Base-by-base conservation (phyloP, 2,797 vertebrate genomes). In the Carapus acus region DNA sequence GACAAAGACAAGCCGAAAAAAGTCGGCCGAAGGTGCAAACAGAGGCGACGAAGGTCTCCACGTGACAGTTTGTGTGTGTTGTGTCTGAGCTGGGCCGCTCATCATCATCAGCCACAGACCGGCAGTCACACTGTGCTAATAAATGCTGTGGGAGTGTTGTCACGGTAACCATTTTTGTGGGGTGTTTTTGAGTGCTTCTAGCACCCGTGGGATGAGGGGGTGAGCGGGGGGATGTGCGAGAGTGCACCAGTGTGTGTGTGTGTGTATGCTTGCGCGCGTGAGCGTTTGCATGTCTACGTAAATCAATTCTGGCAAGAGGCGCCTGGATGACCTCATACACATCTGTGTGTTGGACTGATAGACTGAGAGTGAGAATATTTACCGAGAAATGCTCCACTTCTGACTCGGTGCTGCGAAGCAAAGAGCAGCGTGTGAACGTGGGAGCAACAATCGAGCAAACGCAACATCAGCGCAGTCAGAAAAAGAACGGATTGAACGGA, bases 281-380 rank as follows among this genome's bases (percentile, higher is more conserved):
- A 47, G 50, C 43, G 43, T 29, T 54, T 49, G 45, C 52, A 65
- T 53, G 38, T 41, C 61, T 38, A 65, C 51, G 44, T 62, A 62
- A 75, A 64, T 78, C 65, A 70, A 58, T 8, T 65, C 58, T 82
- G 79, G 80, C 80, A 66, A 45, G 52, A 76, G 45, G 48, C 67
- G 67, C 68, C 58, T 58, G 59, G n/a, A 52, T 84, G 83, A 84
- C 78, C 77, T 84, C 67, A 84, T 80, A 75, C 82, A 80, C 80
- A 73, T 82, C 78, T 60, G 68, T 61, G 68, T 54, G 69, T 45
- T 70, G 63, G 65, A 61, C 62, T 63, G 60, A 72, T 39, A 41
- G 60, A 60, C 29, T 33, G 24, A 9, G 24, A 60, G 34, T 33
- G 24, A 9, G 24, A 27, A 27, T 43, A 58, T 53, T 41, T 46